phyloP scores from a whole-genome alignment of 2,888 invertebrate genomes.

The Seladonia tumulorum region DNA sequence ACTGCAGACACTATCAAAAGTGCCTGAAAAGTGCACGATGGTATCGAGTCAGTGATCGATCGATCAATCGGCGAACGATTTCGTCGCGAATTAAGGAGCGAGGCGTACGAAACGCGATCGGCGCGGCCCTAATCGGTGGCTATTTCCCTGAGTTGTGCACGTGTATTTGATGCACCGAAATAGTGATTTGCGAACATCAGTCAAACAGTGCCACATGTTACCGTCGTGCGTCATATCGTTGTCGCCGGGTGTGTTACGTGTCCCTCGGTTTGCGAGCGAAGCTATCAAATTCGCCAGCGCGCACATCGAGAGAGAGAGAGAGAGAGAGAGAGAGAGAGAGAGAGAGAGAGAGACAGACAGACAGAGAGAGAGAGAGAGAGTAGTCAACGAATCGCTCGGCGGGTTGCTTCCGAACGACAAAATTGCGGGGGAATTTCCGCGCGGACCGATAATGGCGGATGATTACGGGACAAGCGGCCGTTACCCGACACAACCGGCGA shows the following conservation, averaged over 20 bases:
- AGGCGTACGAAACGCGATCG: neutral
- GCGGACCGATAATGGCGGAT: neutral
- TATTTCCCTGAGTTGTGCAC: constrained; percentile 42
- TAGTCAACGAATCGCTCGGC: neutral
- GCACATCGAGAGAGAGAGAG: neutral
- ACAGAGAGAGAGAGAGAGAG: too few relatives aligned
- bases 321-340: too few relatives aligned
- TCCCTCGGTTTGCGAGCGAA: neutral
- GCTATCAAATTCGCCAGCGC: neutral
- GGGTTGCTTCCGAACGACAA: neutral
- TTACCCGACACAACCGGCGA: neutral
- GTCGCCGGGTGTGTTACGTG: constrained; percentile 48
- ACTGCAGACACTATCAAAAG: neutral
- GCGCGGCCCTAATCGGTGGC: constrained; percentile 36
- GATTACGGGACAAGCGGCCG: neutral
- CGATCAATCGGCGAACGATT: constrained; percentile 11
- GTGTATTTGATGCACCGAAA: constrained; percentile 57
- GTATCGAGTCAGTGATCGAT: neutral
- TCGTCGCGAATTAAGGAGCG: constrained; percentile 17
- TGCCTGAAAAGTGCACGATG: neutral
- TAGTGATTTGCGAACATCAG: constrained; percentile 64
- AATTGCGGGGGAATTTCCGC: neutral
- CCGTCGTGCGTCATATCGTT: constrained; percentile 58
- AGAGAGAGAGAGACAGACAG: too few relatives aligned
- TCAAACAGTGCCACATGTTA: constrained; percentile 63